A percentile compares a stretch with the other conserved stretches of the same genome.
phyloP scores from a whole-genome alignment of 2,113 vertebrate genomes.

The Sander vitreus region DNA sequence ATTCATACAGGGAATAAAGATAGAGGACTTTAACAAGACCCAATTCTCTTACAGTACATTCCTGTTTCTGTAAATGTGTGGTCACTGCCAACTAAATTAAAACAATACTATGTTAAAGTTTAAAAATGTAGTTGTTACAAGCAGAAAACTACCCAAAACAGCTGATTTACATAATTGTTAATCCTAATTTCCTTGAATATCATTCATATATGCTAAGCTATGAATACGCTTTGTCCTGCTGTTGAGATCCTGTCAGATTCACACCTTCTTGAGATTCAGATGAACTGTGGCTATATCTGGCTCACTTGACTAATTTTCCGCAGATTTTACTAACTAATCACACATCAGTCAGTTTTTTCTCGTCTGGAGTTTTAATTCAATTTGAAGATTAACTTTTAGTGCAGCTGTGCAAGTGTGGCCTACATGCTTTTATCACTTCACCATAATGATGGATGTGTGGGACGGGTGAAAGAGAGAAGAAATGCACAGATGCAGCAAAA shows the following conservation, averaged over 20 bases:
- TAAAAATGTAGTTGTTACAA: neutral
- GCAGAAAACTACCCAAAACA: neutral
- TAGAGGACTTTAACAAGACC: neutral
- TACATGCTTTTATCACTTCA: constrained; percentile 14
- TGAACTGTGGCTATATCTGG: neutral
- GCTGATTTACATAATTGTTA: neutral
- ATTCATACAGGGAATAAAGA: no score
- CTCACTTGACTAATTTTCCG: constrained; percentile 29
- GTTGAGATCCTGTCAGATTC: neutral
- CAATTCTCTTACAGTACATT: no score
- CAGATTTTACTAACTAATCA: constrained; percentile 48
- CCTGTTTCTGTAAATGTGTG: no score
- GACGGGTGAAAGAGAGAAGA: neutral
- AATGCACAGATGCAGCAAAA: neutral
- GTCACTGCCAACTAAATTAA: neutral
- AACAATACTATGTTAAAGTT: neutral
- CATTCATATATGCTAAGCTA: constrained; percentile 11
- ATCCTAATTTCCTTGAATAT: neutral
- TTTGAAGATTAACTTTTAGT: constrained; percentile 65
- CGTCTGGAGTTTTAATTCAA: constrained; percentile 52
- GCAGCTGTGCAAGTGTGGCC: constrained; percentile 16
- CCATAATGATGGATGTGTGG: neutral
- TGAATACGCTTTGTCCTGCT: neutral
- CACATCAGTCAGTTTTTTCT: constrained; percentile 5
- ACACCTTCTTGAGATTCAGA: neutral